Evolutionary conservation across 2,797 vertebrate genomes (phyloP).

Genomic region (Cynodonichthys magdalenae): DNA sequence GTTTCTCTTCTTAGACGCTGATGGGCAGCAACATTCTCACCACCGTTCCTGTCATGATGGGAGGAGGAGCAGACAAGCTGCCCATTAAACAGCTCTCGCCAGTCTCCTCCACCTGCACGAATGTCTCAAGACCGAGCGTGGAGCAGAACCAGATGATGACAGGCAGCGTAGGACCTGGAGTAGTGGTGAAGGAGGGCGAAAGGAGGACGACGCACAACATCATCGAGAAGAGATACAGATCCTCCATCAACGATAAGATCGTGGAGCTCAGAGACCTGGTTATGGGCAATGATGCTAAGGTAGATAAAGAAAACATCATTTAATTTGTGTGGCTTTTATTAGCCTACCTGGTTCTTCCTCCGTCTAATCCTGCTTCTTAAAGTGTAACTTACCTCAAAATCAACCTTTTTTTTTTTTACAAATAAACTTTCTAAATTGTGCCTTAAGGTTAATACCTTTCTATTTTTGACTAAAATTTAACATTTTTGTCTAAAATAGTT

Average conservation of each 20-base stretch:
- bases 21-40: slow-evolving; percentile 95
- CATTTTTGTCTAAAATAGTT: too few species aligned
- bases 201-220: slow-evolving; percentile 97
- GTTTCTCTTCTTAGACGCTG: slow-evolving; percentile 82
- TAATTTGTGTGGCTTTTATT: too few species aligned
- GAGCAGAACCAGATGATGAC: slow-evolving; percentile 59
- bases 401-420: too few species aligned
- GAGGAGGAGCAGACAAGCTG: slow-evolving; percentile 89
- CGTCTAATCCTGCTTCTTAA: too few species aligned
- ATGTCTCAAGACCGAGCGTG: slow-evolving; percentile 22
- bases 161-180: slow-evolving; percentile 62
- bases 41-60: slow-evolving; percentile 94
- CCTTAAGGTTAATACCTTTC: too few species aligned
- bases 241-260: slow-evolving; percentile 98
- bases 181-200: slow-evolving; percentile 92
- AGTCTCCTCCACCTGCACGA: slow-evolving; percentile 45
- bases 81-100: slow-evolving; percentile 94
- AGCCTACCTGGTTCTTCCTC: too few species aligned
- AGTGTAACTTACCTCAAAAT: too few species aligned
- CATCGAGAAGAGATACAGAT: slow-evolving; percentile 96
- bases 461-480: too few species aligned
- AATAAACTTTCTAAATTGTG: too few species aligned
- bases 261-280: slow-evolving; percentile 94
- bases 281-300: slow-evolving; percentile 97
- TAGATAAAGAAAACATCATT: slow-evolving; percentile 41